Evolutionary conservation across 2,113 vertebrate genomes (phyloP).

Genomic region (Eudyptes chrysolophus): DNA sequence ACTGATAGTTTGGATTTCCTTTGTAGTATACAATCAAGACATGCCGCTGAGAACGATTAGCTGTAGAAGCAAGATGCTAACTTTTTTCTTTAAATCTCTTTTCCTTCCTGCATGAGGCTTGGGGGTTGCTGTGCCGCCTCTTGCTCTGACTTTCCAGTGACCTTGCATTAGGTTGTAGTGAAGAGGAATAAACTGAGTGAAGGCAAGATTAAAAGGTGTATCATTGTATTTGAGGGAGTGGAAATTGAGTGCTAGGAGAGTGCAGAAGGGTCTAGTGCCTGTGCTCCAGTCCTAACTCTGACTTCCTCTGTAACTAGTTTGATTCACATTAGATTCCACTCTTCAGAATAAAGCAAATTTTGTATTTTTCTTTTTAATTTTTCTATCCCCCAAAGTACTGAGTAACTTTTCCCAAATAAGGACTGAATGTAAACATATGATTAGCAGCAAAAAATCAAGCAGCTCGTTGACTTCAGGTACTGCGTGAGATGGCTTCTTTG

Average conservation of each 20-base stretch:
- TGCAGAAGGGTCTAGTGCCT: background rate
- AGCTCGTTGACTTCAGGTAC: background rate
- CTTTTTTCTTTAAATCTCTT: background rate
- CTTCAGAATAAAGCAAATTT: background rate
- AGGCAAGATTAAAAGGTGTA: background rate
- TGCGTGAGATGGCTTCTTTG: background rate
- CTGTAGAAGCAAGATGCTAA: background rate
- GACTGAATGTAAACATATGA: background rate
- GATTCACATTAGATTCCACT: background rate
- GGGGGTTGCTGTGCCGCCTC: background rate
- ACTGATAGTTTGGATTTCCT: conserved; percentile 17
- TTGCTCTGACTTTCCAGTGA: conserved; percentile 40
- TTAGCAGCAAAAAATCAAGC: background rate
- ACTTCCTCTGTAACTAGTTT: background rate
- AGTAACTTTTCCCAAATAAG: background rate
- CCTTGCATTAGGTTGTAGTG: conserved; percentile 26
- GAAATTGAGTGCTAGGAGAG: background rate
- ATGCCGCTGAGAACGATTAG: background rate
- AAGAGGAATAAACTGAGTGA: background rate
- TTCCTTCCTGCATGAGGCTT: background rate
- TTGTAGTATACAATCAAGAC: background rate
- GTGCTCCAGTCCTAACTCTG: background rate
- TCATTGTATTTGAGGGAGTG: conserved; percentile 11
- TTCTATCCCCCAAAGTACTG: background rate
- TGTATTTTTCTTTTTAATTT: background rate